phyloP scores from a whole-genome alignment of 2,888 invertebrate genomes.

The Gnatocerus cornutus region DNA sequence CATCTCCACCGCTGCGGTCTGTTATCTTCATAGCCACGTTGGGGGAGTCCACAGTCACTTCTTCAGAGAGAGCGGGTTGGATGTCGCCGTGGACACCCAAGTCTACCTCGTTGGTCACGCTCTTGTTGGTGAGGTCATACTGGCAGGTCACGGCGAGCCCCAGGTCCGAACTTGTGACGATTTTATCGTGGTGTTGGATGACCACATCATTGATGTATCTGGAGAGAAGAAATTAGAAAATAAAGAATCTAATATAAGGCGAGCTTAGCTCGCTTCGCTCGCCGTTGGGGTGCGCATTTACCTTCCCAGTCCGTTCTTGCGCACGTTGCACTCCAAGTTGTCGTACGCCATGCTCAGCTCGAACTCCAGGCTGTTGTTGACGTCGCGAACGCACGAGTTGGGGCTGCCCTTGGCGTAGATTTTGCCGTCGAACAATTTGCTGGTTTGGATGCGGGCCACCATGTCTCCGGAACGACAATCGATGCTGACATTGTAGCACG shows the following conservation, averaged over 20 bases:
- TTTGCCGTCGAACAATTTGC: constrained; percentile 94
- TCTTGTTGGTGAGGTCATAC: constrained; percentile 95
- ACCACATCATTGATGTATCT: constrained; percentile 89
- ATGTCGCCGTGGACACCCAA: constrained; percentile 92
- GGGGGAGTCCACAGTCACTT: constrained; percentile 94
- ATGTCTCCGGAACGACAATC: constrained; percentile 94
- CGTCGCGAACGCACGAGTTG: constrained; percentile 92
- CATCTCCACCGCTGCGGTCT: constrained; percentile 87
- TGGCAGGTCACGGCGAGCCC: constrained; percentile 95
- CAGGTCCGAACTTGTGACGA: constrained; percentile 94
- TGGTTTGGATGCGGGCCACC: constrained; percentile 93
- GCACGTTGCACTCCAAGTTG: constrained; percentile 93
- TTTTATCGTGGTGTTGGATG: constrained; percentile 96
- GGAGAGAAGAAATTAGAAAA: too few species aligned
- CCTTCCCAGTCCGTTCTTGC: constrained; percentile 87
- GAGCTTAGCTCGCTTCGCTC: too few species aligned
- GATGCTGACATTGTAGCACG: constrained; percentile 95
- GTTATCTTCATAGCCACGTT: constrained; percentile 96
- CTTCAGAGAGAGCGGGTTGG: constrained; percentile 83
- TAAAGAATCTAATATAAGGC: too few species aligned
- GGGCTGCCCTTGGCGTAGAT: constrained; percentile 96
- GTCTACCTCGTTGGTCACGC: constrained; percentile 93
- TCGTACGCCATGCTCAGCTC: constrained; percentile 94
- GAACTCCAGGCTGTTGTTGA: constrained; percentile 90
- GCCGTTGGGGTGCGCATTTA: too few species aligned